Evolutionary conservation across 2,113 vertebrate genomes (phyloP), one percentile per base, ranked within the genome.

Genomic region (Eubucco bourcierii): DNA sequence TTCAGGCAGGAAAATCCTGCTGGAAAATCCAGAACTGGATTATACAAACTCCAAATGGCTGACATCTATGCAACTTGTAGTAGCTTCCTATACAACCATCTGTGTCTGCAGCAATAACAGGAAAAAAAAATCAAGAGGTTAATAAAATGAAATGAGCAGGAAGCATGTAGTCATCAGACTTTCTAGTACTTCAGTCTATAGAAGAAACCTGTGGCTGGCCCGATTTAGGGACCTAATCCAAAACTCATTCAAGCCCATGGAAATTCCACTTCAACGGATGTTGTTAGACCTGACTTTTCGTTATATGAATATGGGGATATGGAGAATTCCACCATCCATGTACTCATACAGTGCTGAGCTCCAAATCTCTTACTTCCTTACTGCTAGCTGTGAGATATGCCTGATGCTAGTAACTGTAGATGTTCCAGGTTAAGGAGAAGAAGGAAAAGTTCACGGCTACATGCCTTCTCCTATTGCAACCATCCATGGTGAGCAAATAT

Each of bases 131-230:
- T 91, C 58, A 85, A 79, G 76, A 91, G 60, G 67, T 97, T 93
- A 96, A 96, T 94, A 93, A 94, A 94, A 50, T 1, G 4, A 63
- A 94, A 91, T 0, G 10, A 89, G 74, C 95, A 95, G 93, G 96
- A 96, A 96, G 73, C 63, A 74, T 79, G 63, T 53, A 55, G 92
- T 92, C 95, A 96, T 94, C 93, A 91, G 84, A 56, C 93, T 95
- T 94, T 97, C 84, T 95, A 96, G 83, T 94, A 87, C 87, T 94
- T 77, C 5, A 21, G 60, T 85, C 71, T 93, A 75, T 81, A 86
- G 93, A 80, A 94, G 78, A 58, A 78, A 87, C 61, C 76, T 3
- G 53, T 66, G 70, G 61, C 90, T 91, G 80, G 87, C 73, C 85
- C 75, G 61, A 80, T 13, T 52, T 44, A 88, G 91, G 94, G 79